Percentiles rank a stretch among this genome's conserved stretches.
These are phyloP conservation scores for Chelonus insularis DNA, from an alignment of 1,140 invertebrate genomes.

Conservation along the genomic window DNA sequence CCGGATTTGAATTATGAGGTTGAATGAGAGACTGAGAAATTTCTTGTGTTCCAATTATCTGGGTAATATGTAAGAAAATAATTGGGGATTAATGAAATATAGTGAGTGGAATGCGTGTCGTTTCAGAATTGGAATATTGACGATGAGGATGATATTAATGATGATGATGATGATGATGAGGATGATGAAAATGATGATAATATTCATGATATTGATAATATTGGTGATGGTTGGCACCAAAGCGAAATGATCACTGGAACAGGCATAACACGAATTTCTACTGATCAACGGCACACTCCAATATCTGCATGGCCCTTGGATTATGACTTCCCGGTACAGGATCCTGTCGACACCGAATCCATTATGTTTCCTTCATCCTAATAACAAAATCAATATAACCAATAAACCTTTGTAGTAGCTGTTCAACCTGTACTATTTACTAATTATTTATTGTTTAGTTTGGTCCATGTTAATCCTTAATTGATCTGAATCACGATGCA, in stretches of 20 bases:
- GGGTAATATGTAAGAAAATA: too few relatives aligned
- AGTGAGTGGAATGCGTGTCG: slow-evolving; percentile 16
- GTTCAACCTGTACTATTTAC: not conserved
- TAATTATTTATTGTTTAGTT: not conserved
- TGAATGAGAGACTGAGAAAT: too few relatives aligned
- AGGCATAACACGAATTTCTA: slow-evolving; percentile 1
- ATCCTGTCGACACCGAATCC: slow-evolving; percentile 41
- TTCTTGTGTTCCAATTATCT: too few relatives aligned
- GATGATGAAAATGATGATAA: slow-evolving; percentile 1
- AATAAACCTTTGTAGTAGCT: not conserved
- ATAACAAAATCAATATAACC: slow-evolving; percentile 19
- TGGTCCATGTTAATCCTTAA: not conserved
- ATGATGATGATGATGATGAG: slow-evolving; percentile 10
- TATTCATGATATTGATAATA: not conserved
- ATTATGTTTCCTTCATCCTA: slow-evolving; percentile 47
- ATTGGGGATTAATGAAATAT: not conserved
- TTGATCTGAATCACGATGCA: too few relatives aligned
- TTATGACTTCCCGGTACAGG: slow-evolving; percentile 27
- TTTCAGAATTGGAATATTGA: slow-evolving; percentile 25
- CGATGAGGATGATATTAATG: slow-evolving; percentile 9
- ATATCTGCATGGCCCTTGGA: slow-evolving; percentile 15
- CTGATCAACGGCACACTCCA: slow-evolving; percentile 13
- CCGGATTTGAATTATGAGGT: too few relatives aligned
- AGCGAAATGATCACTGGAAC: not conserved
- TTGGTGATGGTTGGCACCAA: not conserved